phyloP scores from a whole-genome alignment of 37 sponge, comb jelly and placozoan genomes.

The Cliona cf. orientalis region DNA sequence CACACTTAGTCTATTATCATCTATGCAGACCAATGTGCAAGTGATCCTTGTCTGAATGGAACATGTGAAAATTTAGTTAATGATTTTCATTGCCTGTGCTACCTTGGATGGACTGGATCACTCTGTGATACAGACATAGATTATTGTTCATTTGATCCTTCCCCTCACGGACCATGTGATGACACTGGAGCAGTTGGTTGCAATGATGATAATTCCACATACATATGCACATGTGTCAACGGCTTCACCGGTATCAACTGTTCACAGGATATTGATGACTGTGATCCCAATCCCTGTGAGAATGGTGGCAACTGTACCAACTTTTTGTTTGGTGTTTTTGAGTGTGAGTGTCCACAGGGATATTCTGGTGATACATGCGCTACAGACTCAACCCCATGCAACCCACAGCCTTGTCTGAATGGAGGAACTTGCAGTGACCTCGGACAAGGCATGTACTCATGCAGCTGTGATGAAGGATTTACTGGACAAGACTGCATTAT shows the following conservation, averaged over 20 bases:
- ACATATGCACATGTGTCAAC: constrained; percentile 43
- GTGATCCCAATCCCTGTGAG: constrained; percentile 36
- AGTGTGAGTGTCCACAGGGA: constrained; percentile 48
- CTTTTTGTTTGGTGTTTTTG: not conserved
- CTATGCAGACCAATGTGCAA: too few species aligned
- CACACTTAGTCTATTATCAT: too few species aligned
- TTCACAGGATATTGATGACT: not conserved
- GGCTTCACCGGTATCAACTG: constrained; percentile 31
- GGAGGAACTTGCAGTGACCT: constrained; percentile 75
- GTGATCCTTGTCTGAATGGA: too few species aligned
- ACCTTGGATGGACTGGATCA: too few species aligned
- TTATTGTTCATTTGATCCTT: not conserved
- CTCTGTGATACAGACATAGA: too few species aligned
- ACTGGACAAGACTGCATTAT: constrained; percentile 7
- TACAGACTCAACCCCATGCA: constrained; percentile 34
- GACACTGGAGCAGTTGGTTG: constrained; percentile 63
- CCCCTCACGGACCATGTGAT: constrained; percentile 47
- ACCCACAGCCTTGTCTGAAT: constrained; percentile 39
- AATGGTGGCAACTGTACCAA: constrained; percentile 65
- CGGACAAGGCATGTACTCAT: not conserved
- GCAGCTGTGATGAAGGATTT: constrained; percentile 36
- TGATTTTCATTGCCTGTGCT: too few species aligned
- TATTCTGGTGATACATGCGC: constrained; percentile 57
- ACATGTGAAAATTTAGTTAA: too few species aligned
- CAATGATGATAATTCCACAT: constrained; percentile 7